Evolutionary conservation across 2,113 vertebrate genomes (phyloP).

Genomic region (Zonotrichia leucophrys): DNA sequence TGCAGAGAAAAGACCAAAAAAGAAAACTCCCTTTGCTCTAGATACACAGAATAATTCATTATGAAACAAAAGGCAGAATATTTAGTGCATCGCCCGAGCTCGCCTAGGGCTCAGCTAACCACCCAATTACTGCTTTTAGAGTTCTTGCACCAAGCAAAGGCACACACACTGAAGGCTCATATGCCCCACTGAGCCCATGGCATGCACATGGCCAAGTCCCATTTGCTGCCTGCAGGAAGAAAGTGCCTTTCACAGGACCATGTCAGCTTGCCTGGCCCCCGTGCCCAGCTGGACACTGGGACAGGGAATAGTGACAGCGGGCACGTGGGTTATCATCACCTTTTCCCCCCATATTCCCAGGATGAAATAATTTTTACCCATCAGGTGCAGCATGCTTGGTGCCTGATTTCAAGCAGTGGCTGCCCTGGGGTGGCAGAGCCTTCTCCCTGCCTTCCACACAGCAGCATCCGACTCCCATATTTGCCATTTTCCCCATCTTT

Average conservation of each 20-base stretch:
- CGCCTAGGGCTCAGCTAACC: constrained; percentile 11
- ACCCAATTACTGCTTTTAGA: neutral
- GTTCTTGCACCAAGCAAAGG: neutral
- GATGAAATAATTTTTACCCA: neutral
- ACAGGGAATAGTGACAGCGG: rapidly evolving
- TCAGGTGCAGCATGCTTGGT: neutral
- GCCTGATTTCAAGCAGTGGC: neutral
- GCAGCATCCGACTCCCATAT: neutral
- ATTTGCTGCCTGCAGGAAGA: neutral
- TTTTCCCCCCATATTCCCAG: neutral
- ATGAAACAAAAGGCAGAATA: constrained; percentile 47
- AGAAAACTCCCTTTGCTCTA: constrained; percentile 20
- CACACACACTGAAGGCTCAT: rapidly evolving
- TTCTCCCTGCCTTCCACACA: neutral
- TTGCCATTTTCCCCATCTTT: neutral
- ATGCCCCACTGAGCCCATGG: neutral
- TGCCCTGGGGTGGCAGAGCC: neutral
- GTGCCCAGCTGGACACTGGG: neutral
- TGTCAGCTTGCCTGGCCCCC: rapidly evolving
- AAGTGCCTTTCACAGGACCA: neutral
- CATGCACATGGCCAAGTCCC: rapidly evolving
- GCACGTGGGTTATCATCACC: rapidly evolving
- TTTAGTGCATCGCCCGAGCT: neutral
- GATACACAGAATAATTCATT: constrained; percentile 45
- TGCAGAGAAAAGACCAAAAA: neutral